These are phyloP conservation scores for Bombus waltoni DNA, from an alignment of 1,140 invertebrate genomes.

Conservation along the genomic window DNA sequence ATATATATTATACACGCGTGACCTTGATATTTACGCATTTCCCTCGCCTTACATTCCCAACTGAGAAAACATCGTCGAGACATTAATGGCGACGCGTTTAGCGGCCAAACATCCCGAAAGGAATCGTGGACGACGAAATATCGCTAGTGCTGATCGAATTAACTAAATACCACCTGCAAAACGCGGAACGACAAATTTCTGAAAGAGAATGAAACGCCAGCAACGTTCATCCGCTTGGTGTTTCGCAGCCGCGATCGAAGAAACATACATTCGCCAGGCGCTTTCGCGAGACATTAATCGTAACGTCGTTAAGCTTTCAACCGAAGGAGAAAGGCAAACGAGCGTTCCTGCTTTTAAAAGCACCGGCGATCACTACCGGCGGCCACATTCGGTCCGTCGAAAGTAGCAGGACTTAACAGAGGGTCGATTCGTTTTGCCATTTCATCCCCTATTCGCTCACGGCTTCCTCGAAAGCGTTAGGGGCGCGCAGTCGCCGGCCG, in stretches of 20 bases:
- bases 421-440: constrained; percentile 48
- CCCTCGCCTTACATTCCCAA: too few species aligned
- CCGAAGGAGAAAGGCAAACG: background rate
- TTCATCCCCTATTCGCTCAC: constrained; percentile 33
- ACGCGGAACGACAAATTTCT: background rate
- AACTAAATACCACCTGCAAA: too few species aligned
- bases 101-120: too few species aligned
- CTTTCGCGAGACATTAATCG: background rate
- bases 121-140: too few species aligned
- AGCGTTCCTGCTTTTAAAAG: background rate
- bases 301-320: background rate
- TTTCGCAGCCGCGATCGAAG: too few species aligned
- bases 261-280: background rate
- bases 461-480: background rate
- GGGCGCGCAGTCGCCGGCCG: background rate
- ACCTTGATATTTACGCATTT: too few species aligned
- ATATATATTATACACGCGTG: too few species aligned
- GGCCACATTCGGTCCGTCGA: background rate
- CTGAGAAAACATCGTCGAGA: too few species aligned
- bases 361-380: constrained; percentile 17
- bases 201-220: too few species aligned
- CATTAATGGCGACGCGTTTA: too few species aligned
- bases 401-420: constrained; percentile 19
- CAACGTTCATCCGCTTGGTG: too few species aligned
- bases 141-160: too few species aligned